A percentile compares a stretch with the other conserved stretches of the same genome.
phyloP scores from a whole-genome alignment of 2,888 invertebrate genomes.

The Sclerodermus sp. region DNA sequence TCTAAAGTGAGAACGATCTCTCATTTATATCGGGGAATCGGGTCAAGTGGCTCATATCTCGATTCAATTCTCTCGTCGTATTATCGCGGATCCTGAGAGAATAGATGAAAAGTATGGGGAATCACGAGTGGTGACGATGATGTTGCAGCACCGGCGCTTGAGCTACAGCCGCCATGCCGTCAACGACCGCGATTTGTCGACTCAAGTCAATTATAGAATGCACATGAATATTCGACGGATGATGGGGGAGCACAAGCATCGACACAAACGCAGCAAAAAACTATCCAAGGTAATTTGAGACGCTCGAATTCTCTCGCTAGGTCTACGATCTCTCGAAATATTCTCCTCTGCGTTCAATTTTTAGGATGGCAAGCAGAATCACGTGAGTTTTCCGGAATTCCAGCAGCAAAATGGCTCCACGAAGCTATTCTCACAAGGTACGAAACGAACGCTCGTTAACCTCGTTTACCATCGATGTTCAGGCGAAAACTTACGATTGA shows the following conservation, averaged over 20 bases:
- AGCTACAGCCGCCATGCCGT: constrained; percentile 92
- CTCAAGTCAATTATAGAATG: constrained; percentile 84
- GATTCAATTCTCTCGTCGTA: no score
- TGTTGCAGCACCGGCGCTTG: constrained; percentile 77
- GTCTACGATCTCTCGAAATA: constrained; percentile 4
- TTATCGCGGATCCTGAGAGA: no score
- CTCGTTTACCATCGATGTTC: no score
- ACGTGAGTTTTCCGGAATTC: constrained; percentile 87
- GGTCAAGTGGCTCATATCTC: no score
- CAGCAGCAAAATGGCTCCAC: constrained; percentile 87
- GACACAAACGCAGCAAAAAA: constrained; percentile 82
- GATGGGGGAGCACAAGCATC: constrained; percentile 82
- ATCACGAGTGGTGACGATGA: no score
- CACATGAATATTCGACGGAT: constrained; percentile 87
- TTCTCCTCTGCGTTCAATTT: neutral
- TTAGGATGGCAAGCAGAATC: constrained; percentile 82
- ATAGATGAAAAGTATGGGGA: no score
- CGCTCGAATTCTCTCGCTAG: no score
- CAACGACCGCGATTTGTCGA: constrained; percentile 83
- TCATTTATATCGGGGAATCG: no score
- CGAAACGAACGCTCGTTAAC: constrained; percentile 3
- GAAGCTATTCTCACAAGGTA: constrained; percentile 87
- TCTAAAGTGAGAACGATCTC: no score
- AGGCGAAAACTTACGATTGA: no score
- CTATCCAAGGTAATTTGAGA: constrained; percentile 70